Evolutionary conservation across 2,113 vertebrate species (phyloP), one percentile per base, ranked within the genome.

Genomic region (Solea solea): DNA sequence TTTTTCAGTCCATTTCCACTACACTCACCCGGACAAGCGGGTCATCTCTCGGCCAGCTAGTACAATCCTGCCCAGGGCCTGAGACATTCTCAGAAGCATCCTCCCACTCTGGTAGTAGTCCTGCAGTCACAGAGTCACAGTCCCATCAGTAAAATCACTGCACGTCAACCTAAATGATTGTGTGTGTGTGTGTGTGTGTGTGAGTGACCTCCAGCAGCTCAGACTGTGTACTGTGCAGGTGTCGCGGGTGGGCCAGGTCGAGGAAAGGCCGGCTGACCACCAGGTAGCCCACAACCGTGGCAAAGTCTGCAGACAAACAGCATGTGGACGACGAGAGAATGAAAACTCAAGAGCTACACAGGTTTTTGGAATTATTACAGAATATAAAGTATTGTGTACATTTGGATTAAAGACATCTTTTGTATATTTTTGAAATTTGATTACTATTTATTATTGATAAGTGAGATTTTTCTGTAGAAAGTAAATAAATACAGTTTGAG

Each of bases 51-150:
- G 92, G 21, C 98, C 97, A 28, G 98, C 98, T 59, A 99, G 92
- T 8, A 99, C 97, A 64, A 99, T 98, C 83, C 98, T 94, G 51
- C 98, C 98, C 82, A 99, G 89, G 62, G 97, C 97, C 78, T 98
- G 97, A 63, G 98, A 98, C 97, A 99, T 95, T 70, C 97, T 93
- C 64, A 99, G 92, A 16, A 99, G 91, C 98, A 99, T 99, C 79
- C 98, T 94, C 70, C 98, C 97, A 74, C 97, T 99, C 93, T 99
- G 97, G 88, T 99, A 98, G 86, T 99, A 99, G 92, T 99, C 97
- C 97, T 99, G 76, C 56, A 86, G 70, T 0, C 42, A 60, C 39
- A 64, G 45, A 69, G 16, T 49, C 52, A 21, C 42, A n/a, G 2
- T 41, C 0, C 53, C 34, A 12, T 55, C 8, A 40, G 5, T 34